Conservation (phyloP, 2,113 vertebrate species). For the Varanus komodoensis region DNA sequence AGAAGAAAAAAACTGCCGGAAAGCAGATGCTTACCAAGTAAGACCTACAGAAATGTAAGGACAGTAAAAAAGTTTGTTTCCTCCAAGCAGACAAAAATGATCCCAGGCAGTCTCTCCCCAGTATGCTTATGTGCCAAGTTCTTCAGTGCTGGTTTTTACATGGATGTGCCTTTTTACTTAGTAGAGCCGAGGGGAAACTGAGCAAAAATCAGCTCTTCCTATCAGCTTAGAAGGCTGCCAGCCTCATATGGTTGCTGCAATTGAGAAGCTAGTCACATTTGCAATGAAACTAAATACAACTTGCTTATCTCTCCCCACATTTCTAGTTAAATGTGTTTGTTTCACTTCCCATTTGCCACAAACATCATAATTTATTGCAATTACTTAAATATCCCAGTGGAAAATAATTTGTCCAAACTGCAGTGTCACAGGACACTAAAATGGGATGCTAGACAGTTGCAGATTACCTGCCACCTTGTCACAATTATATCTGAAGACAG, state of each 20-base stretch:
- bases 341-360: slow-evolving; percentile 2
- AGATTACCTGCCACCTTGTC: background rate
- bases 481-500: background rate
- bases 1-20: background rate
- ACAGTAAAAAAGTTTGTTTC: background rate
- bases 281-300: background rate
- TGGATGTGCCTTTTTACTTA: background rate
- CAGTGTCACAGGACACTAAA: background rate
- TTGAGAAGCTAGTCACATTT: background rate
- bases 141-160: background rate
- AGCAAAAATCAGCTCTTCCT: background rate
- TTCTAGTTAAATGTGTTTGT: background rate
- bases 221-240: background rate
- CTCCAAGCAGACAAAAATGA: too few species aligned
- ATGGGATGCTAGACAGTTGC: background rate
- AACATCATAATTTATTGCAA: background rate
- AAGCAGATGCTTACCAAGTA: background rate
- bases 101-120: background rate
- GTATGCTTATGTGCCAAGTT: background rate
- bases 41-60: accelerated
- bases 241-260: background rate
- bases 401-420: background rate
- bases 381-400: background rate
- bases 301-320: too few species aligned
- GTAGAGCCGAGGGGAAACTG: background rate